Base-by-base conservation (phyloP, 2,888 invertebrate genomes). In the Patella ulyssiponensis region DNA sequence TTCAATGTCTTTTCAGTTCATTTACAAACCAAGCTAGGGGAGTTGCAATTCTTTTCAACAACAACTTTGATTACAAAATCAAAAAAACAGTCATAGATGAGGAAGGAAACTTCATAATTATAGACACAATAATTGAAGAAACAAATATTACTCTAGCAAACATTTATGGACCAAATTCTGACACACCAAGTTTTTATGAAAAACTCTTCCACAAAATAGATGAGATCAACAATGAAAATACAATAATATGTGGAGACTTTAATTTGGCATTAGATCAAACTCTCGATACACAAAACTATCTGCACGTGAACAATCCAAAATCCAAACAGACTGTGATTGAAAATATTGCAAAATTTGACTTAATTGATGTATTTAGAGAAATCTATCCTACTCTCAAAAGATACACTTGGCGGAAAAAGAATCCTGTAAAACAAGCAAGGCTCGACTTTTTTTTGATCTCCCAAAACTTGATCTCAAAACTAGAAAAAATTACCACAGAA, bases 121-220 rank as follows among this genome's bases (percentile, higher is more conserved):
- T 64, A 64, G 64, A 64, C 64, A n/a, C 20, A 15, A 64, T 23
- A 20, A 23, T 64, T 64, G 20, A 58, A 20, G 64, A 64, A 64
- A 64, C 64, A 20, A 64, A 64, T 23, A 20, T 64, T 20, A 64
- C 64, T 64, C 20, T 20, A 20, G 23, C 12, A 64, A 77, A 54
- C 20, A 7, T 77, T 11, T 77, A 77, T 74, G 70, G 77, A 9
- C 77, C 74, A 69, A 77, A 77, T 44, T 54, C 20, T 11, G 77
- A 77, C 17, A 52, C 33, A 69, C 77, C 73, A 44, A 23, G 73
- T n/a, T 77, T 73, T 52, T 73, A 64, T 73, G 33, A 69, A 44
- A 69, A 73, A 51, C 11, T 77, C 7, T 64, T 23, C 23, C 14
- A 20, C 44, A 69, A 52, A 17, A 44, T 74, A 23, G 56, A 77